phyloP scores from a whole-genome alignment of 2,113 vertebrate genomes.

The Brevimyrus niger region DNA sequence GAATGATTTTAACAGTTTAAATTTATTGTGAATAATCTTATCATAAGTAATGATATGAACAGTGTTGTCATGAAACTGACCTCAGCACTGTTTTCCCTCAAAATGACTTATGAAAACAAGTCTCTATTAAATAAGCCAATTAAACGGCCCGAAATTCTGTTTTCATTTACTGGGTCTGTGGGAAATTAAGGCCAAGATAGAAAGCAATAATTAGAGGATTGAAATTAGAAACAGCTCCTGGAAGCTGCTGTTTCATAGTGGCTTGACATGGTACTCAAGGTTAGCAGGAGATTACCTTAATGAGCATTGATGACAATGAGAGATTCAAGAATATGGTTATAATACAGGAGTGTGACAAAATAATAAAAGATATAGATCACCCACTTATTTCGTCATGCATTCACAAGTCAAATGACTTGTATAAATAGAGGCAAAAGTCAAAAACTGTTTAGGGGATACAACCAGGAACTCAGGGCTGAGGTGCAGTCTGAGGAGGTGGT shows the following conservation, averaged over 20 bases:
- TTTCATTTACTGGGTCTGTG: neutral
- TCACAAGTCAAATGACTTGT: neutral
- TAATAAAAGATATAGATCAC: neutral
- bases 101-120: neutral
- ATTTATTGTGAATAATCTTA: neutral
- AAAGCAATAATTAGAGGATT: slow-evolving; percentile 8
- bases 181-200: slow-evolving; percentile 3
- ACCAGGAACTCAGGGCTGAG: neutral
- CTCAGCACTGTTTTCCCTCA: slow-evolving; percentile 2
- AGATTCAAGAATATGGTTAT: neutral
- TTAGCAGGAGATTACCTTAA: neutral
- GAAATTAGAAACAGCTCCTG: neutral
- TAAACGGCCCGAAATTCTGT: neutral
- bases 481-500: neutral
- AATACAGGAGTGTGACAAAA: neutral
- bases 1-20: neutral
- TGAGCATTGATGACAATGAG: neutral
- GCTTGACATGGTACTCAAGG: neutral
- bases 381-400: neutral
- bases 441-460: neutral
- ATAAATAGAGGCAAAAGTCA: neutral
- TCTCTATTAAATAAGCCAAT: neutral
- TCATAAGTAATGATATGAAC: neutral
- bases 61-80: neutral
- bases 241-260: neutral